Base-by-base conservation (phyloP, 2,113 vertebrate species). In the Limanda limanda region DNA sequence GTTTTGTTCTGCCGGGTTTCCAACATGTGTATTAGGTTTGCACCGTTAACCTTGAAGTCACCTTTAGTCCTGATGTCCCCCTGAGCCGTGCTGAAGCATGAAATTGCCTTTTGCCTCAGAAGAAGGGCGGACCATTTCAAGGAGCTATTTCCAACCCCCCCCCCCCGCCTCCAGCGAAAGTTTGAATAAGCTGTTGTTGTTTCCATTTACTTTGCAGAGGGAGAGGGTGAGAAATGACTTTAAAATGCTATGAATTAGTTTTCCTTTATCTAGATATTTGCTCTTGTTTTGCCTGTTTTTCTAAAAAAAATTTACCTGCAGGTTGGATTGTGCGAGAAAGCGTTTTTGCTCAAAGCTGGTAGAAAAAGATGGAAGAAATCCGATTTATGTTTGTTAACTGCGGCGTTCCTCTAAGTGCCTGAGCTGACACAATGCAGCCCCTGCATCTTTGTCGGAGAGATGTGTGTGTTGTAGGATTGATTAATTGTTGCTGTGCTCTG, bases 31-130 rank as follows among this genome's bases (percentile, higher is more conserved):
- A 67, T 85, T 74, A 74, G 64, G 63, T 79, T 79, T 78, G 78
- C 51, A 62, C 76, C 84, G 65, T 85, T 91, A 86, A 92, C 88
- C 91, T 93, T 90, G 74, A 83, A 71, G 71, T 90, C 81, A 86
- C 86, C 85, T 90, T 87, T 78, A 65, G 51, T 77, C 54, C 42
- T 23, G 58, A 77, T 64, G 77, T 78, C 71, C 86, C 79, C 71
- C 47, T 42, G 87, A 84, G 74, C 82, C 10, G 88, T 88, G 82
- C 74, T 80, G 76, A 82, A 90, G 83, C 89, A 88, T 93, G 91
- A 92, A 93, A 93, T 93, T 91, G 80, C 88, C 83, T 88, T 87
- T 87, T 83, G 67, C 83, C 87, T 85, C 80, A 42, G 72, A 83
- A 89, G 87, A 88, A 80, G 80, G n/a, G 68, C 65, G 59, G 68